Conservation (phyloP, 30 jellyfish, hydroid and myxozoan genomes). For the Rhopilema esculentum region DNA sequence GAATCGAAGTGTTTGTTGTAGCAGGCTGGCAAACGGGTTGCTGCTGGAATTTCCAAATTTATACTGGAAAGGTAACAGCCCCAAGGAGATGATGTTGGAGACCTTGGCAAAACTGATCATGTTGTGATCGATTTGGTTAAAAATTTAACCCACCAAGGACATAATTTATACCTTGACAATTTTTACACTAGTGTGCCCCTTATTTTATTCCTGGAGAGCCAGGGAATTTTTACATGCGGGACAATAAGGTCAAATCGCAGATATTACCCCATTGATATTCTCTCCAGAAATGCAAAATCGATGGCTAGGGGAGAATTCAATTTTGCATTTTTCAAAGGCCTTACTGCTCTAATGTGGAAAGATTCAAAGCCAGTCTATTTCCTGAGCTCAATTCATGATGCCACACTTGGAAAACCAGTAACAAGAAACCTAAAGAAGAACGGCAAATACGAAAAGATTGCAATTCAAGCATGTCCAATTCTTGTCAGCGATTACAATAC, state of each 20-base stretch:
- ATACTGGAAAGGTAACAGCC: constrained; percentile 1
- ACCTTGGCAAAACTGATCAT: constrained; percentile 7
- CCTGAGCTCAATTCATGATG: too few relatives aligned
- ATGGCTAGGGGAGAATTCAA: background rate
- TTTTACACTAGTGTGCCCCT: constrained; percentile 29
- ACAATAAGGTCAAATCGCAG: constrained; percentile 10
- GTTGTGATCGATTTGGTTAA: constrained; percentile 14
- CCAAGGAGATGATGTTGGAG: constrained; percentile 27
- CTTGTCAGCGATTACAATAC: too few relatives aligned
- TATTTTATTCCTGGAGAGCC: constrained; percentile 12
- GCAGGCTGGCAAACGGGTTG: constrained; percentile 21
- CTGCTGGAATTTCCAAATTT: constrained; percentile 29
- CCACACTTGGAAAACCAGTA: too few relatives aligned
- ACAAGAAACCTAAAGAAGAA: too few relatives aligned
- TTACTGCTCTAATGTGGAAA: too few relatives aligned
- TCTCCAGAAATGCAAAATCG: background rate
- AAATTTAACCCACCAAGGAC: constrained; percentile 19
- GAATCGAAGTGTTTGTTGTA: constrained; percentile 26
- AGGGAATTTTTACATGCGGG: constrained; percentile 10
- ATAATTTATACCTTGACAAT: background rate
- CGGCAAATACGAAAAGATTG: too few relatives aligned
- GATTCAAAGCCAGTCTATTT: too few relatives aligned
- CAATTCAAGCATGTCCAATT: too few relatives aligned
- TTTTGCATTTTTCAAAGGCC: too few relatives aligned
- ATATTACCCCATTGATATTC: constrained; percentile 1